Conservation (phyloP, 2,888 invertebrate genomes). For the Aleiodes alternator region DNA sequence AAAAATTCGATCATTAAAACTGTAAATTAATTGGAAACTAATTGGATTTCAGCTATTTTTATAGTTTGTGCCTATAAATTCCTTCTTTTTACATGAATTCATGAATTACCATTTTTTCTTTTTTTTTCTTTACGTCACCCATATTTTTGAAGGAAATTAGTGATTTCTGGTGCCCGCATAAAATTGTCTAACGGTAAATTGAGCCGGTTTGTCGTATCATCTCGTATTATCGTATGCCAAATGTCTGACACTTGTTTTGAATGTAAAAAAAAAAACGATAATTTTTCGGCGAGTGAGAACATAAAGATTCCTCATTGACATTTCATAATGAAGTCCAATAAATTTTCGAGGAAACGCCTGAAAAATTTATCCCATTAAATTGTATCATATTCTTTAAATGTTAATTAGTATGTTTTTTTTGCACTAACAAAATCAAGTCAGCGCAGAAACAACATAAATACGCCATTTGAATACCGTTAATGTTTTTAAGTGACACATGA, state of each 20-base stretch:
- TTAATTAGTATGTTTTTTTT: no score
- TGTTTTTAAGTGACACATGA: neutral
- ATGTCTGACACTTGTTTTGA: constrained; percentile 22
- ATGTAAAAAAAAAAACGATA: constrained; percentile 1
- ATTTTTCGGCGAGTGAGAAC: neutral
- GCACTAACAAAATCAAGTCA: neutral
- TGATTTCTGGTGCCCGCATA: constrained; percentile 29
- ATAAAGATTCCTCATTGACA: no score
- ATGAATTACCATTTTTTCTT: constrained; percentile 15
- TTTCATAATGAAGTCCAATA: no score
- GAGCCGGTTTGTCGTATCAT: constrained; percentile 20
- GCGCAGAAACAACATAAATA: neutral
- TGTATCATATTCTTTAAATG: no score
- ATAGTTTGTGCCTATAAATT: neutral
- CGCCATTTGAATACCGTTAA: constrained; percentile 26
- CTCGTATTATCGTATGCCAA: constrained; percentile 28
- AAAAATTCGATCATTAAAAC: no score
- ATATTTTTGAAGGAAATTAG: neutral
- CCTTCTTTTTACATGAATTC: neutral
- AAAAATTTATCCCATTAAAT: no score
- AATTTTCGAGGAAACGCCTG: no score
- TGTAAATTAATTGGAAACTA: no score
- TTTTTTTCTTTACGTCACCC: constrained; percentile 5
- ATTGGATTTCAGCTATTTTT: no score
- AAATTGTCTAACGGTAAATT: constrained; percentile 37